Percentiles rank a stretch among this genome's conserved stretches.
phyloP scores from a whole-genome alignment of 2,113 vertebrate genomes.

The Dendrocopos noguchii region DNA sequence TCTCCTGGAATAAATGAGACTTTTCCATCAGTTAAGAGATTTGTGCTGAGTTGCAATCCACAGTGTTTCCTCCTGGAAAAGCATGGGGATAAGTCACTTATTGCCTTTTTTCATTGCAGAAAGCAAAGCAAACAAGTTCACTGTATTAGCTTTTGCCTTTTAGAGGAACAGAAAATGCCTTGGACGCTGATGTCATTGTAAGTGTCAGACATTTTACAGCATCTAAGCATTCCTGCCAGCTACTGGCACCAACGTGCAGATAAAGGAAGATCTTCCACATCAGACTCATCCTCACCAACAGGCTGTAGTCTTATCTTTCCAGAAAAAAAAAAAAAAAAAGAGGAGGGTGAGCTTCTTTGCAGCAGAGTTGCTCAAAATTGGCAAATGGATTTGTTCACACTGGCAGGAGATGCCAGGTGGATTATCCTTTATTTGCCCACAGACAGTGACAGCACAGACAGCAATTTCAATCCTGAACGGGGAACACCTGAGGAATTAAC shows the following conservation, averaged over 20 bases:
- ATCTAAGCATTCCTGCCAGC: not conserved
- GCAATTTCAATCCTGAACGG: not conserved
- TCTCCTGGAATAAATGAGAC: not conserved
- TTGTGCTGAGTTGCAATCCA: slow-evolving; percentile 30
- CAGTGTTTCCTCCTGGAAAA: slow-evolving; percentile 5
- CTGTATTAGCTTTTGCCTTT: not conserved
- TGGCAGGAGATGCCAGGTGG: not conserved
- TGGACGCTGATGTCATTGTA: not conserved
- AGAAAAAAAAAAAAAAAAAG: not conserved
- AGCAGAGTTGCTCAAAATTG: not conserved
- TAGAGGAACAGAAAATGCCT: not conserved
- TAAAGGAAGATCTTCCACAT: not conserved
- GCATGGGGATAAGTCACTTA: not conserved
- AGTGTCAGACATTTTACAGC: not conserved
- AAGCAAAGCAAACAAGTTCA: slow-evolving; percentile 17
- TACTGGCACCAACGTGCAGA: rapidly evolving
- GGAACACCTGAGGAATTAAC: slow-evolving; percentile 15
- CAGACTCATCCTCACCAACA: not conserved
- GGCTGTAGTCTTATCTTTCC: not conserved
- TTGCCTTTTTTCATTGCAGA: not conserved
- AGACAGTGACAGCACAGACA: not conserved
- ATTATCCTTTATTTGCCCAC: not conserved
- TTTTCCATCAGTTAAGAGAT: not conserved
- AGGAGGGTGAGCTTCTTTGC: not conserved
- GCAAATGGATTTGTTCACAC: not conserved